phyloP scores from a whole-genome alignment of 2,888 invertebrate species.

The Blastobasis adustella region DNA sequence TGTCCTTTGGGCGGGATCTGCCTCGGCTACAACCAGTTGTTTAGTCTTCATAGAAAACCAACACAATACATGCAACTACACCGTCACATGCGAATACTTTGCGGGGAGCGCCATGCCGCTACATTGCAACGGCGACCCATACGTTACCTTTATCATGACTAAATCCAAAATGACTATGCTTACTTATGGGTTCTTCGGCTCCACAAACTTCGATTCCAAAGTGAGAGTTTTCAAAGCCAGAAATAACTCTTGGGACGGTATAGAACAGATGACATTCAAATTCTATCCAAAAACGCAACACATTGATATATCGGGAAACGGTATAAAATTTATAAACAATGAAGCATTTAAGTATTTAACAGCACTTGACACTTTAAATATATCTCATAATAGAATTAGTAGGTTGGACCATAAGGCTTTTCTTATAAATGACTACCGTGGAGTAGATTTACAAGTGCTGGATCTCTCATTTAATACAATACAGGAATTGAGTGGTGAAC shows the following conservation, averaged over 20 bases:
- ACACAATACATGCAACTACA: constrained; percentile 29
- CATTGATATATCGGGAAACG: constrained; percentile 39
- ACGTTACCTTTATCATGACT: constrained; percentile 38
- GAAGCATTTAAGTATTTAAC: constrained; percentile 36
- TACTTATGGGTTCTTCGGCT: constrained; percentile 39
- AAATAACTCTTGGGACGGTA: constrained; percentile 33
- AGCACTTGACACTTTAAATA: constrained; percentile 30
- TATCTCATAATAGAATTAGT: constrained; percentile 43
- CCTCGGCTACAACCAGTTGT: too few relatives aligned
- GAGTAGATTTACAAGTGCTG: constrained; percentile 23
- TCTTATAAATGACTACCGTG: constrained; percentile 20
- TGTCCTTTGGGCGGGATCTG: too few relatives aligned
- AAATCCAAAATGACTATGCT: constrained; percentile 24
- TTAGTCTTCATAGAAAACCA: too few relatives aligned
- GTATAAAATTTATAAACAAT: constrained; percentile 32
- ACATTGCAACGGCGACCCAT: constrained; percentile 27
- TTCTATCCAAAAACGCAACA: constrained; percentile 34
- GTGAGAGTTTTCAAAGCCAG: constrained; percentile 37
- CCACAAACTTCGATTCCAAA: constrained; percentile 54
- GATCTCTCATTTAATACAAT: constrained; percentile 47
- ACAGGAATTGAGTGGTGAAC: constrained; percentile 23
- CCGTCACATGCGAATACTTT: constrained; percentile 29
- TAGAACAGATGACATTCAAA: constrained; percentile 34
- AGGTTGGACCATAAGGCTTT: constrained; percentile 30
- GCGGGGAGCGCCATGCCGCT: constrained; percentile 31